Evolutionary conservation across 2,888 invertebrate genomes (phyloP).

Genomic region (Phaonia tiefii): DNA sequence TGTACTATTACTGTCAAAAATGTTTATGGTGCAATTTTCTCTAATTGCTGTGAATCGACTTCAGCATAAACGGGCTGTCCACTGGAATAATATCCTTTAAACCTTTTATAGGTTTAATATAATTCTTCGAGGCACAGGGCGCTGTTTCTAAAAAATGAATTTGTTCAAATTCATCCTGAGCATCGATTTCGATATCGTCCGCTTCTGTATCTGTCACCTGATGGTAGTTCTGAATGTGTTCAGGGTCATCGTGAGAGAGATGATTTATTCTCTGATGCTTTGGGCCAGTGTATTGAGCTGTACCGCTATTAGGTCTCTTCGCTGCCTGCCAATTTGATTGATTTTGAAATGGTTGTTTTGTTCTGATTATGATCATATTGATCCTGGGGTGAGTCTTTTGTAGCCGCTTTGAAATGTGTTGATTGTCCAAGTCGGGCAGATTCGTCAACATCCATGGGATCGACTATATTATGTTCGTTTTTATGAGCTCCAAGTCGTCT

Average conservation of each 20-base stretch:
- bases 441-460: too few relatives aligned
- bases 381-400: too few relatives aligned
- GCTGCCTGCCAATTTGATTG: too few relatives aligned
- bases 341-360: too few relatives aligned
- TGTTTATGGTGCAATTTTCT: constrained; percentile 42
- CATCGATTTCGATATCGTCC: constrained; percentile 14
- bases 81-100: constrained; percentile 44
- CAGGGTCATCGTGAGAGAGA: constrained; percentile 35
- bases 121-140: constrained; percentile 64
- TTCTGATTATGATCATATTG: too few relatives aligned
- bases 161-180: constrained; percentile 28
- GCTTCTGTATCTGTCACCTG: not conserved
- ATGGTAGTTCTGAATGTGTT: constrained; percentile 11
- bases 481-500: too few relatives aligned
- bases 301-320: constrained; percentile 36
- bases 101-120: constrained; percentile 53
- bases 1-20: constrained; percentile 50
- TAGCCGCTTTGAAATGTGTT: too few relatives aligned
- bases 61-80: constrained; percentile 44
- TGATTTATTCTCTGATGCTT: constrained; percentile 57
- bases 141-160: constrained; percentile 56
- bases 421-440: too few relatives aligned
- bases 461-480: too few relatives aligned
- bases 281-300: constrained; percentile 42
- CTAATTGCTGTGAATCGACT: constrained; percentile 60